Conservation (phyloP, 2,113 vertebrate species). For the Benitochromis conjunctus region DNA sequence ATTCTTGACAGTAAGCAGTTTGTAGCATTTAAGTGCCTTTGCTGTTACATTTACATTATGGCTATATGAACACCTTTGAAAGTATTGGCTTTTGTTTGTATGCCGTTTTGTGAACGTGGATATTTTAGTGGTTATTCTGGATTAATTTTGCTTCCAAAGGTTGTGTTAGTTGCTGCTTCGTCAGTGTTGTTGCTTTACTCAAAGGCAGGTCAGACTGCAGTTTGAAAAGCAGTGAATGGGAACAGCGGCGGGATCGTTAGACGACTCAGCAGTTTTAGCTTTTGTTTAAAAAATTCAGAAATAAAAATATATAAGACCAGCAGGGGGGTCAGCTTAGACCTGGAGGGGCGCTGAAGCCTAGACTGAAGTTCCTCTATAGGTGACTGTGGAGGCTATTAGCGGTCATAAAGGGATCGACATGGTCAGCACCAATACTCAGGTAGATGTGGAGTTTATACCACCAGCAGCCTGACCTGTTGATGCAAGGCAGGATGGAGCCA, state of each 20-base stretch:
- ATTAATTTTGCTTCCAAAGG: neutral
- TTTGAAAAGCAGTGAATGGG: neutral
- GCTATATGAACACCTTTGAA: neutral
- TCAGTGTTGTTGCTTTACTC: neutral
- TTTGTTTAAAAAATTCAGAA: too few species aligned
- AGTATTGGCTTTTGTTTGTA: neutral
- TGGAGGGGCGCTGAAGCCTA: neutral
- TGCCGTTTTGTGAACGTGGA: fast-evolving
- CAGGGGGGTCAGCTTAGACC: neutral
- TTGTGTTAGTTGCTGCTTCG: too few species aligned
- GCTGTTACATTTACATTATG: neutral
- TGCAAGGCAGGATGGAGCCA: too few species aligned
- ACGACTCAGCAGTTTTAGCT: too few species aligned
- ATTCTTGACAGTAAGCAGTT: neutral
- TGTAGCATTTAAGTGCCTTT: neutral
- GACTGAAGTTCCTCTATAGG: neutral
- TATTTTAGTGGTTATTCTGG: neutral
- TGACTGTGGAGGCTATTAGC: fast-evolving
- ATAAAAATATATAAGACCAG: neutral
- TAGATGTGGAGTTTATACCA: too few species aligned
- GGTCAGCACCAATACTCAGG: neutral
- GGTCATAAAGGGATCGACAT: fast-evolving
- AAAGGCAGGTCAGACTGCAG: neutral
- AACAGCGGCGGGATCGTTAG: neutral
- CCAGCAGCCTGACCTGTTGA: too few species aligned